Percentiles rank a stretch among this genome's conserved stretches.
Conservation (phyloP, 2,888 invertebrate species). For the Caenorhabditis drosophilae region DNA sequence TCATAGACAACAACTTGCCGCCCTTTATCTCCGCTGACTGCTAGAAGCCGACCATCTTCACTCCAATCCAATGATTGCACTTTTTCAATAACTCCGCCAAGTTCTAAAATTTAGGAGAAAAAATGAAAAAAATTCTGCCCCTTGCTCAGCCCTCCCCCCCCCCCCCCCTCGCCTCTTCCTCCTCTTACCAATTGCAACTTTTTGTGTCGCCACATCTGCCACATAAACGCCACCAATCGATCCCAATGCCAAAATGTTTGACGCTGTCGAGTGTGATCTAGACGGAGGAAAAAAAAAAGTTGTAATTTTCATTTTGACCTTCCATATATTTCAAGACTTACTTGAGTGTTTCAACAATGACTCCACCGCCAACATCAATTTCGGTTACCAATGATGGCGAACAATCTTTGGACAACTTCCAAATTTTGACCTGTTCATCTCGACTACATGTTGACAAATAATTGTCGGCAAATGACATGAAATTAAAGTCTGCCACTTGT, state of each 20-base stretch:
- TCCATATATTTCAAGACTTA: conserved; percentile 1
- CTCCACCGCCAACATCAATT: conserved; percentile 35
- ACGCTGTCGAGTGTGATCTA: conserved; percentile 81
- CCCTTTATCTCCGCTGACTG: conserved; percentile 75
- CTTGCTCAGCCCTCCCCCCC: not conserved
- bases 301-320: not conserved
- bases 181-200: conserved; percentile 20
- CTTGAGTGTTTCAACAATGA: conserved; percentile 31
- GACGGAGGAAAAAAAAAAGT: too few species aligned
- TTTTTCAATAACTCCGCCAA: conserved; percentile 71
- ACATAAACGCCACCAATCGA: conserved; percentile 82
- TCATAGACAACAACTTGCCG: conserved; percentile 70
- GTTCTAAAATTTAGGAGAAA: conserved; percentile 25
- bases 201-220: conserved; percentile 80
- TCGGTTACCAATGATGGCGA: conserved; percentile 26
- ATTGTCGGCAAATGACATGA: conserved; percentile 93
- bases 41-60: conserved; percentile 81
- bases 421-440: conserved; percentile 70
- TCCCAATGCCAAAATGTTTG: conserved; percentile 85
- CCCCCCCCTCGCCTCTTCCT: too few species aligned
- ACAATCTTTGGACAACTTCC: conserved; percentile 76
- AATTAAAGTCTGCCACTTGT: conserved; percentile 90
- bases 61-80: conserved; percentile 91
- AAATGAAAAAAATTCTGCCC: not conserved
- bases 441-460: conserved; percentile 82